Percentiles rank a stretch among this genome's conserved stretches.
These are phyloP conservation scores for Brachirus orientalis DNA, from an alignment of 2,113 vertebrate genomes.

Conservation along the genomic window DNA sequence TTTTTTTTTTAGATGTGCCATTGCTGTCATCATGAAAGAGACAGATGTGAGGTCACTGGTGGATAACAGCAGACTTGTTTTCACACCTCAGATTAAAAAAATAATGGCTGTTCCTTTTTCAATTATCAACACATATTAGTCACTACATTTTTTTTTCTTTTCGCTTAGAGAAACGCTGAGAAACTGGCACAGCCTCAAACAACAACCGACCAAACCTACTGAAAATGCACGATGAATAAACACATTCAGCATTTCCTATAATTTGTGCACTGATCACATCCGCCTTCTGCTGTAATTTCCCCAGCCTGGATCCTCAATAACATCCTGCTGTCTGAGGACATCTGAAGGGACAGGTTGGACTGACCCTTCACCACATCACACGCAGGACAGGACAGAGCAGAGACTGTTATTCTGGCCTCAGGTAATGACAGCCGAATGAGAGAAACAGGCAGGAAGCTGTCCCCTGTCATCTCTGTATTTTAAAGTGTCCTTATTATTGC, in stretches of 20 bases:
- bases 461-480: constrained; percentile 69
- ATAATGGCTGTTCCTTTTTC: constrained; percentile 10
- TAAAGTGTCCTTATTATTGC: constrained; percentile 67
- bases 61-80: constrained; percentile 23
- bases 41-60: constrained; percentile 13
- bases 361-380: constrained; percentile 63
- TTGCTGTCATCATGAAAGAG: constrained; percentile 15
- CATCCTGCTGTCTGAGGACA: constrained; percentile 77
- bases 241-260: constrained; percentile 57
- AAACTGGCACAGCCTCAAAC: not conserved
- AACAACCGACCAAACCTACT: not conserved
- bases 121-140: constrained; percentile 18
- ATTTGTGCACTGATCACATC: constrained; percentile 55
- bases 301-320: constrained; percentile 66
- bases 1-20: constrained; percentile 8
- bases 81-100: constrained; percentile 13
- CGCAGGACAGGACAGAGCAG: constrained; percentile 45
- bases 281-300: constrained; percentile 63
- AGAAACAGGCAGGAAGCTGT: constrained; percentile 62
- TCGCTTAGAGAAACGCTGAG: not conserved
- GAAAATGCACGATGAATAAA: constrained; percentile 24
- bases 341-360: constrained; percentile 54
- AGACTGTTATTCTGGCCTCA: constrained; percentile 54
- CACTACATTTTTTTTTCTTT: constrained; percentile 1
- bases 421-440: constrained; percentile 71